Evolutionary conservation across 2,888 invertebrate species (phyloP), one percentile per base, ranked within the genome.

Genomic region (Muscina levida): DNA sequence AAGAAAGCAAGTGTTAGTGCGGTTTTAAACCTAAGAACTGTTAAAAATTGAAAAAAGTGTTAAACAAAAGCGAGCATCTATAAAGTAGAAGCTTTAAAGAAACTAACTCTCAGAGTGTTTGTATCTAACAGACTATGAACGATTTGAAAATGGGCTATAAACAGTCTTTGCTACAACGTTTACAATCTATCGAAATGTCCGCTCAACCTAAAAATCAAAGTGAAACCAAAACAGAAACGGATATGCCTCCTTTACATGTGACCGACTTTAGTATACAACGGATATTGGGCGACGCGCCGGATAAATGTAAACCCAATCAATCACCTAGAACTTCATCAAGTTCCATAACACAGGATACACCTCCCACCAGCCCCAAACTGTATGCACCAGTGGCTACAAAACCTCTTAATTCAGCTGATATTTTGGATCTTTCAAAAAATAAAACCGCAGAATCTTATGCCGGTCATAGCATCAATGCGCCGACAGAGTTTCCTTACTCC

Each of bases 221-320:
- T 15, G 72, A 78, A 24, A 42, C 73, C 10, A 74, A 68, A 26
- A 37, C 26, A 0, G 57, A 57, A 31, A 37, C 65, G 0, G 56
- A 72, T 70, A 70, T 44, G 79, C 79, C 48, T 1, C 74, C 76
- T 8, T 48, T 72, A 0, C 87, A 88, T 77, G 86, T 88, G 1
- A 90, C 90, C 1, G 91, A 90, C 82, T 90, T 90, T 68, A 90
- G 90, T 79, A 90, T 90, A 15, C 88, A 86, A 79, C 87, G 88
- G 42, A 90, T 90, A 71, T 77, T 84, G 19, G 77, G 82, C 2
- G 75, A 71, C 39, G 39, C 39, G 8, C 51, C 48, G n/a, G 73
- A 80, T 0, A 8, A 48, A 1, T 6, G 0, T 11, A 48, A 1
- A 19, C 0, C 37, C 13, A 0, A 1, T 1, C 62, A 42, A 19